Conservation (phyloP, 2,888 invertebrate species). For the Zootermopsis nevadensis region DNA sequence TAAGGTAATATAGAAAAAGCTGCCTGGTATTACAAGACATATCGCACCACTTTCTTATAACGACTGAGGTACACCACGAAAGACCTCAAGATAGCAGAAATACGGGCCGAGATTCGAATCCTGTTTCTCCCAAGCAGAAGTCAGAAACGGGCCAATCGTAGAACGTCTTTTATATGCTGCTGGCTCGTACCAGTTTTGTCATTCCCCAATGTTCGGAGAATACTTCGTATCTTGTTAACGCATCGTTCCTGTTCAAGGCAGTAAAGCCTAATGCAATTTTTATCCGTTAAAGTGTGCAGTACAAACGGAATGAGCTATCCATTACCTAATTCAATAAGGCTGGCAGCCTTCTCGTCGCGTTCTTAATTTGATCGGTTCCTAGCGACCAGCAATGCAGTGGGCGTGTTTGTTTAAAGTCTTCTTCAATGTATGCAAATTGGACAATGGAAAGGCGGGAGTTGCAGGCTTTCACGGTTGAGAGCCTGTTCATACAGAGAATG, state of each 20-base stretch:
- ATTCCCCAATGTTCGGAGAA: not conserved
- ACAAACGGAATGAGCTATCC: not conserved
- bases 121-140: too few relatives aligned
- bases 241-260: not conserved
- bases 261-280: constrained; percentile 11
- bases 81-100: too few relatives aligned
- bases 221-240: not conserved
- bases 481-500: not conserved
- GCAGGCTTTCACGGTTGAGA: constrained; percentile 1
- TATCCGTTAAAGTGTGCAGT: not conserved
- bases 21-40: too few relatives aligned
- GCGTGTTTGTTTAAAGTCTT: constrained; percentile 42
- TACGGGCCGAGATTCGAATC: too few relatives aligned
- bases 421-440: constrained; percentile 45
- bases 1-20: too few relatives aligned
- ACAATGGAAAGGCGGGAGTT: constrained; percentile 38
- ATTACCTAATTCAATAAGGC: constrained; percentile 29
- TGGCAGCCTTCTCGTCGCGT: not conserved
- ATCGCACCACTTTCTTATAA: too few relatives aligned
- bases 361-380: constrained; percentile 21
- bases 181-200: too few relatives aligned
- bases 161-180: too few relatives aligned
- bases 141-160: too few relatives aligned
- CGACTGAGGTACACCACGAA: too few relatives aligned
- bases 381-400: not conserved